Evolutionary conservation across 2,888 invertebrate species (phyloP).

Genomic region (Biston stratarius): DNA sequence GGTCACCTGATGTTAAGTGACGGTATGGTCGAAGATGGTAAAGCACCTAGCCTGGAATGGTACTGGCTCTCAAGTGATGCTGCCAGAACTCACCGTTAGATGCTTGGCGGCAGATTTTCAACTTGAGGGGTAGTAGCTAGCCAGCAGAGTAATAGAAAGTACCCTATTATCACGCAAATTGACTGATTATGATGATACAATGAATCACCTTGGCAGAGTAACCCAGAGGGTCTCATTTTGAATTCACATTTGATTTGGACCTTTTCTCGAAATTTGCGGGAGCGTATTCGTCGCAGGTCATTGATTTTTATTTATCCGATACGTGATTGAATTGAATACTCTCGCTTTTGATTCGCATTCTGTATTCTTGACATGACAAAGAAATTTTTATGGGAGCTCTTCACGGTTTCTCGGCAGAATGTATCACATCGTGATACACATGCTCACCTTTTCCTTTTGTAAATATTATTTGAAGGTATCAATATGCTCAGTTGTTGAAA

Average conservation of each 20-base stretch:
- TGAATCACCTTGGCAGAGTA: neutral
- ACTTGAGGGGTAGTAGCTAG: too few species aligned
- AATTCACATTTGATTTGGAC: conserved; percentile 42
- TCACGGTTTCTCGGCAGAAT: conserved; percentile 56
- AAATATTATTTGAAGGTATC: conserved; percentile 24
- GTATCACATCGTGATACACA: conserved; percentile 43
- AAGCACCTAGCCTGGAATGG: too few species aligned
- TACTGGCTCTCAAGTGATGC: too few species aligned
- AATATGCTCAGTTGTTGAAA: conserved; percentile 9
- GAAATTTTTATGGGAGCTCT: conserved; percentile 56
- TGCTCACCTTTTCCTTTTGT: conserved; percentile 38
- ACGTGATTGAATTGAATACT: conserved; percentile 68
- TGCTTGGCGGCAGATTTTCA: too few species aligned
- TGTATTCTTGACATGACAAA: conserved; percentile 55
- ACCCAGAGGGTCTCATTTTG: conserved; percentile 27
- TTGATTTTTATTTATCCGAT: conserved; percentile 55
- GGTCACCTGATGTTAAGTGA: too few species aligned
- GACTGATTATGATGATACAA: too few species aligned
- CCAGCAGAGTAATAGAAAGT: too few species aligned
- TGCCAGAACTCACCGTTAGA: too few species aligned
- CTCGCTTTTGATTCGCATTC: conserved; percentile 65
- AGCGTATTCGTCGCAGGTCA: conserved; percentile 47
- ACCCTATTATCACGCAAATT: too few species aligned
- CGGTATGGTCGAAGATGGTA: too few species aligned
- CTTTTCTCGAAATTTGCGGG: conserved; percentile 46